phyloP scores from a whole-genome alignment of 2,113 vertebrate species.

The Oceanodroma tethys region DNA sequence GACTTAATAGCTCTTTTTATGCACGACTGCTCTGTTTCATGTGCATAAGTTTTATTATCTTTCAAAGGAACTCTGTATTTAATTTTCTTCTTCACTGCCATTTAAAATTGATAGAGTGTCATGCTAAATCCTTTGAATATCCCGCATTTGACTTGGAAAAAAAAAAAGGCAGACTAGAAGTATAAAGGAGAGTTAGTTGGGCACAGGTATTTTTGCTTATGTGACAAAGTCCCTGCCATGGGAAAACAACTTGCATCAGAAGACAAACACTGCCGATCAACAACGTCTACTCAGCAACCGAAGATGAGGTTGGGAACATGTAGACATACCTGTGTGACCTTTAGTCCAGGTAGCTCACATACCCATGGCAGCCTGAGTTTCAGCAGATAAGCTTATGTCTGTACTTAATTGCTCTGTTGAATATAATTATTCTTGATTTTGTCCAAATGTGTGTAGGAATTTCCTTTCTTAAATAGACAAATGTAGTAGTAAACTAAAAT shows the following conservation, averaged over 20 bases:
- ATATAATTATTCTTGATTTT: background rate
- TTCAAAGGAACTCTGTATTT: conserved; percentile 26
- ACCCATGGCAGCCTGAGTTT: background rate
- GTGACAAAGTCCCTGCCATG: background rate
- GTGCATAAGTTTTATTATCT: conserved; percentile 49
- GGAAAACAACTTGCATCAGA: background rate
- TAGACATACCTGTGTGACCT: background rate
- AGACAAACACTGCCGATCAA: background rate
- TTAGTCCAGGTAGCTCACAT: background rate
- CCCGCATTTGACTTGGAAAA: background rate
- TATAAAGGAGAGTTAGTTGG: background rate
- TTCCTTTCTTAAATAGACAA: background rate
- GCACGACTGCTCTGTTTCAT: conserved; percentile 31
- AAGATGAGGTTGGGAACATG: background rate
- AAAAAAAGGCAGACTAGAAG: background rate
- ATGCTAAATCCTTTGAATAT: background rate
- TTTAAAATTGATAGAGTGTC: conserved; percentile 2
- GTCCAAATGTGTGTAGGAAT: background rate
- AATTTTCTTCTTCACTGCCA: conserved; percentile 41
- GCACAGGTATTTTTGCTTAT: background rate
- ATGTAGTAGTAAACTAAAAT: background rate
- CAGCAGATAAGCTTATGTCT: background rate
- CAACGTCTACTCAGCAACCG: background rate
- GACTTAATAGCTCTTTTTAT: conserved; percentile 35
- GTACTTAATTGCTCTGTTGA: background rate